Conservation (phyloP, 2,113 vertebrate genomes). For the Chrysochloris asiatica region DNA sequence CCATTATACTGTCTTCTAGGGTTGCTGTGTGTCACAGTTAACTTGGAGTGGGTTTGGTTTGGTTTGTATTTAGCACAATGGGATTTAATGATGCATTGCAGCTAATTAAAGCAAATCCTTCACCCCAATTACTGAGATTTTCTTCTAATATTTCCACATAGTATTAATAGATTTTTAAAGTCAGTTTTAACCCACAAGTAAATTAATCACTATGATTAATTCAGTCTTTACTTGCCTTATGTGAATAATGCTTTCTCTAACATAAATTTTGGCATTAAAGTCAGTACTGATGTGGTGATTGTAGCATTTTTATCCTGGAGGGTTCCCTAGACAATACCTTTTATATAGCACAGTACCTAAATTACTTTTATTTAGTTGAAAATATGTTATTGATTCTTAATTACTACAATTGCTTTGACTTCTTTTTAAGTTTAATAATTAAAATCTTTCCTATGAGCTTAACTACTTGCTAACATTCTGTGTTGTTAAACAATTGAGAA, state of each 20-base stretch:
- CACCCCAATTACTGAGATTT: conserved; percentile 79
- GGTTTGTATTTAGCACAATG: conserved; percentile 58
- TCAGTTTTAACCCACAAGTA: conserved; percentile 63
- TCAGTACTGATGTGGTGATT: not conserved
- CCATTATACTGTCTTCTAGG: too few species aligned
- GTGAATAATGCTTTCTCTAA: conserved; percentile 64
- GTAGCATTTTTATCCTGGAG: conserved; percentile 9
- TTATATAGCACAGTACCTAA: not conserved
- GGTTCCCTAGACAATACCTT: conserved; percentile 29
- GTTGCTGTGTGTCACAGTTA: too few species aligned
- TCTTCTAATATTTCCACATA: conserved; percentile 73
- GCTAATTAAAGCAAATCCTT: conserved; percentile 79
- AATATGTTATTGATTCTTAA: conserved; percentile 51
- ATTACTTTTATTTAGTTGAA: conserved; percentile 49
- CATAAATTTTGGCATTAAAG: conserved; percentile 72
- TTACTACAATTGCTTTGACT: conserved; percentile 24
- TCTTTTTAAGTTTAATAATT: conserved; percentile 40
- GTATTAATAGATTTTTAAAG: conserved; percentile 80
- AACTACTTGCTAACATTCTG: conserved; percentile 17
- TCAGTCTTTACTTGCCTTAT: conserved; percentile 69
- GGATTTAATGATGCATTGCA: conserved; percentile 78
- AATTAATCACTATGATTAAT: conserved; percentile 66
- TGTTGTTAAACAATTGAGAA: conserved; percentile 38
- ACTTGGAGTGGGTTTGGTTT: not conserved
- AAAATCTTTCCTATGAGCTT: conserved; percentile 23